phyloP scores from a whole-genome alignment of 2,797 vertebrate species.

The Rhinatrema bivittatum region DNA sequence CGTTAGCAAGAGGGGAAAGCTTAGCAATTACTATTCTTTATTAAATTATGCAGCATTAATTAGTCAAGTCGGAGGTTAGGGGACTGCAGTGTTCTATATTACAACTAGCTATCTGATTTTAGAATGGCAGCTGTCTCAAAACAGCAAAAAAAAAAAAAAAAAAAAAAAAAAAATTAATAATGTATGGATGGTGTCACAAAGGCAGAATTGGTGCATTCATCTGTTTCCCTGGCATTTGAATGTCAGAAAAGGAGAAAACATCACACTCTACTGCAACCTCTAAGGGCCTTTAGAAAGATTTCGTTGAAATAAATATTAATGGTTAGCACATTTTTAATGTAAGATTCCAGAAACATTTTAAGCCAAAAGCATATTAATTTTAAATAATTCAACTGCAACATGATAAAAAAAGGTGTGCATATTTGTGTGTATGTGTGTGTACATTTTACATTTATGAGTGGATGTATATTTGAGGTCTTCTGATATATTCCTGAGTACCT shows the following conservation, averaged over 20 bases:
- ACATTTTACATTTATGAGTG: too few species aligned
- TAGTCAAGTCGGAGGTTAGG: constrained; percentile 25
- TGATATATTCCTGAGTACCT: too few species aligned
- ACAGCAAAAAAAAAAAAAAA: constrained; percentile 32
- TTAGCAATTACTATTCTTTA: constrained; percentile 30
- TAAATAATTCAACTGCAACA: not conserved
- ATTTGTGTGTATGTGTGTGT: too few species aligned
- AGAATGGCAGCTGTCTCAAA: constrained; percentile 26
- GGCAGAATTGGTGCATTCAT: constrained; percentile 15
- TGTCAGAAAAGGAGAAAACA: constrained; percentile 15
- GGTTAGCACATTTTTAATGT: constrained; percentile 1
- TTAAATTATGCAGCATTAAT: constrained; percentile 46
- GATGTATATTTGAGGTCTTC: too few species aligned
- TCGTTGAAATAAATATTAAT: constrained; percentile 13
- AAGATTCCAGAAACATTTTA: constrained; percentile 1
- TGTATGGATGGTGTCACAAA: constrained; percentile 26
- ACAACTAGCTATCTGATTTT: constrained; percentile 24
- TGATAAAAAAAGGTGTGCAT: not conserved
- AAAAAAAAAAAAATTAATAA: constrained; percentile 36
- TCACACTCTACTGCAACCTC: constrained; percentile 5
- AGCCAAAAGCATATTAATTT: not conserved
- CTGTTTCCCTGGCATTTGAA: constrained; percentile 20
- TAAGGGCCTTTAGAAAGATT: not conserved
- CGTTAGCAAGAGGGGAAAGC: constrained; percentile 19
- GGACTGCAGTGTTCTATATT: constrained; percentile 14